Evolutionary conservation across 1,140 invertebrate genomes (phyloP), one percentile per base, ranked within the genome.

Genomic region (Tetramorium alpestre): DNA sequence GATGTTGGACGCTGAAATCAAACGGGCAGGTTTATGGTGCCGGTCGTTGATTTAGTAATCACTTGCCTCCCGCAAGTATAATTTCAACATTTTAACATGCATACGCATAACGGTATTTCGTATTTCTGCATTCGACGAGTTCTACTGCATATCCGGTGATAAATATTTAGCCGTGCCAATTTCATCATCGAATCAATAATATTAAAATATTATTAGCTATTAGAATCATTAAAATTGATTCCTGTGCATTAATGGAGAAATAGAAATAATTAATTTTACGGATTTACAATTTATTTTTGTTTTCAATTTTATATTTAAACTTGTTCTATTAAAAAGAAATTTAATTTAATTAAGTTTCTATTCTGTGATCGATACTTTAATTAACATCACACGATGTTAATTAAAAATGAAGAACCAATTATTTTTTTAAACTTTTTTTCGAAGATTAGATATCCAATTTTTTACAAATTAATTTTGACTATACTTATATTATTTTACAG

Each of bases 41-140:
- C 78, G 25, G 11, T 82, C 13, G 28, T 60, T 8, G 41, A 82
- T 82, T 73, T 73, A 82, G 18, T 60, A 82, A 82, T 60, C 18
- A 60, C 51, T 44, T 58, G 54, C 41, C 54, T 60, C 13, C 41
- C 41, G 18, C 28, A 54, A 69, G 41, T 28, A 47, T 33, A 28
- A 58, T 60, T 44, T 58, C 18, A 58, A 58, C 11, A 73, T 82
- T 82, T 82, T 73, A 60, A 82, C 51, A 47, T 60, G 16, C 69
- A 73, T 3, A 16, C 16, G 18, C 41, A 5, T 73, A 82, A 72
- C 80, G 80, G 54, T 82, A 82, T 60, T 44, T 3, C 54, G 67
- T 54, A 80, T 58, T 33, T n/a, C 33, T 51, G 51, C 11, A 58
- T 8, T 73, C 41, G n/a, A 72, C n/a, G 16, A 82, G 41, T 72